Evolutionary conservation across 2,797 vertebrate species (phyloP).

Genomic region (Poecile montanus): DNA sequence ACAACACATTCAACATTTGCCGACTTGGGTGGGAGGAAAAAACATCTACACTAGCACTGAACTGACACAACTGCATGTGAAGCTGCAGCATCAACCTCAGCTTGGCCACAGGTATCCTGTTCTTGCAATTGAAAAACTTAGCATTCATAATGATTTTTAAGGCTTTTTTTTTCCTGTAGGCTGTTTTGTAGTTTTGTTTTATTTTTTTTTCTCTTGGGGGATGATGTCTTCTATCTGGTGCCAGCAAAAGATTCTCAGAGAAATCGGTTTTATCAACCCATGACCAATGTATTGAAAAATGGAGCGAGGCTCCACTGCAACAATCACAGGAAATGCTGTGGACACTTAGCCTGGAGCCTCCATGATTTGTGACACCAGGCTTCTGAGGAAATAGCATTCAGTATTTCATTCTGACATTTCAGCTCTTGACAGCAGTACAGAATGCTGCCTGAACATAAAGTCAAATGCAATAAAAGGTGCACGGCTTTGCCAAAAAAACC

Average conservation of each 20-base stretch:
- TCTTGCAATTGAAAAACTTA: background rate
- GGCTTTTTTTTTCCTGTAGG: background rate
- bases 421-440: constrained; percentile 8
- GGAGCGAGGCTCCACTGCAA: background rate
- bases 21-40: background rate
- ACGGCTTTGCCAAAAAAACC: background rate
- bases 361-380: constrained; percentile 14
- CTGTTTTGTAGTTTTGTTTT: background rate
- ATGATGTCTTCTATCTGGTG: background rate
- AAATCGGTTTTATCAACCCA: background rate
- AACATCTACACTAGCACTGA: background rate
- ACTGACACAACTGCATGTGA: background rate
- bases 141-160: background rate
- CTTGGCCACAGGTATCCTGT: background rate
- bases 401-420: constrained; percentile 56
- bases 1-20: background rate
- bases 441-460: constrained; percentile 29
- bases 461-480: constrained; percentile 17
- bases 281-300: constrained; percentile 15
- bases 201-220: background rate
- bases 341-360: constrained; percentile 35
- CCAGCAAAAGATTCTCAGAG: constrained; percentile 4
- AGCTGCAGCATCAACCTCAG: background rate
- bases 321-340: background rate
- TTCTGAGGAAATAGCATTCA: constrained; percentile 39